Conservation (phyloP, 2,797 vertebrate species). For the Cossypha heuglini region DNA sequence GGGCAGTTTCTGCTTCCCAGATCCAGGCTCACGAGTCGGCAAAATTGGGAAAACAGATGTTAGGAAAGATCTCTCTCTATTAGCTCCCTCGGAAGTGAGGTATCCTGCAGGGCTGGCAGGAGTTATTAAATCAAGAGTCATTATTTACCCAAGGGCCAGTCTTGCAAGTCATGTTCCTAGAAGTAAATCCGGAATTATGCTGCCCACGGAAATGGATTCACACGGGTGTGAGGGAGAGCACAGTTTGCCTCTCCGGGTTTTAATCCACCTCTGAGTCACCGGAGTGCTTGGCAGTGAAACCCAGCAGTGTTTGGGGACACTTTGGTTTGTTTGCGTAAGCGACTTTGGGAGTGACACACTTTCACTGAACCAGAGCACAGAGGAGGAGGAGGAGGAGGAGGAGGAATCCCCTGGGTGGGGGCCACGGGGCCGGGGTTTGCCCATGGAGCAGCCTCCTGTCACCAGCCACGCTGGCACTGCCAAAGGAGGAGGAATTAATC, state of each 20-base stretch:
- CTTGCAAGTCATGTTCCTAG: neutral
- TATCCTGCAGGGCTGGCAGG: constrained; percentile 2
- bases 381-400: neutral
- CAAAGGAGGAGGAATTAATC: constrained; percentile 52
- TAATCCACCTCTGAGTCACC: neutral
- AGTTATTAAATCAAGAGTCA: constrained; percentile 4
- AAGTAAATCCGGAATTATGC: neutral
- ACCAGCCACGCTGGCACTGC: neutral
- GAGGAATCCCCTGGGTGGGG: neutral
- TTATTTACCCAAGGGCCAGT: constrained; percentile 13
- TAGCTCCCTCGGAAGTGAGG: neutral
- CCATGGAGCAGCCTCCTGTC: neutral
- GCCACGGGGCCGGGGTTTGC: neutral
- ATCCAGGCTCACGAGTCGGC: neutral
- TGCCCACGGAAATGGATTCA: neutral
- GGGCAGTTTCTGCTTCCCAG: neutral
- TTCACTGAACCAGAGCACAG: neutral
- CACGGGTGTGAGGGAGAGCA: fast-evolving
- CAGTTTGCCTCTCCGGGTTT: neutral
- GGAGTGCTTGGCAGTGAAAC: neutral
- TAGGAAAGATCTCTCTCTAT: neutral
- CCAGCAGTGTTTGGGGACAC: neutral
- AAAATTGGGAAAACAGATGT: neutral
- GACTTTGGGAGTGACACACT: neutral
- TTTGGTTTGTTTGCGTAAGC: neutral